Evolutionary conservation across 2,888 invertebrate genomes (phyloP).

Genomic region (Cordilura impudica): DNA sequence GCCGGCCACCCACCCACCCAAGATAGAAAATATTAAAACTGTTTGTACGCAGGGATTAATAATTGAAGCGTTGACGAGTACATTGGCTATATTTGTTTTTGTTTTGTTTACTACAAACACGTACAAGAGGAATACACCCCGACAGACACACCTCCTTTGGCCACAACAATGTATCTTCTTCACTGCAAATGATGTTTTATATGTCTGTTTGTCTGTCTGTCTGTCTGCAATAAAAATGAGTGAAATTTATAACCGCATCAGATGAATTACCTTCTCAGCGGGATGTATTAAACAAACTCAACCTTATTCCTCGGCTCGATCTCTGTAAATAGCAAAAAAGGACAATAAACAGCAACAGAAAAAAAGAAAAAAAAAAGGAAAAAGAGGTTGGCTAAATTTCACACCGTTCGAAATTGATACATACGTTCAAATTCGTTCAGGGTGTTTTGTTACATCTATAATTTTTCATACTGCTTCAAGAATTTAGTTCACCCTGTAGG

Average conservation of each 20-base stretch:
- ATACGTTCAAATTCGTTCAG: conserved; percentile 71
- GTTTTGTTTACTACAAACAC: conserved; percentile 71
- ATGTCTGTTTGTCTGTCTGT: conserved; percentile 65
- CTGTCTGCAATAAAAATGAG: conserved; percentile 50
- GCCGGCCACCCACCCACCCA: conserved; percentile 31
- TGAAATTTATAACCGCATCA: conserved; percentile 76
- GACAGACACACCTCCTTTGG: conserved; percentile 60
- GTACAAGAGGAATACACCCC: conserved; percentile 57
- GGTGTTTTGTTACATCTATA: conserved; percentile 65
- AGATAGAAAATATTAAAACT: not conserved
- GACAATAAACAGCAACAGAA: conserved; percentile 2
- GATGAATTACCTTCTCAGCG: conserved; percentile 73
- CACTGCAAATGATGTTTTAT: conserved; percentile 76
- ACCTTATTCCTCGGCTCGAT: conserved; percentile 10
- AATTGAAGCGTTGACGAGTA: conserved; percentile 63
- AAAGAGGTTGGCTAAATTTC: conserved; percentile 57
- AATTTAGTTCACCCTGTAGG: conserved; percentile 20
- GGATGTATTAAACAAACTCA: conserved; percentile 65
- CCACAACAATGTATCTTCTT: conserved; percentile 46
- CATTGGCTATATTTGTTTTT: conserved; percentile 66
- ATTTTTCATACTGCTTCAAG: not conserved
- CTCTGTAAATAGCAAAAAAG: conserved; percentile 20
- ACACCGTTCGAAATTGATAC: conserved; percentile 62
- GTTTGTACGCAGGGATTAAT: conserved; percentile 53
- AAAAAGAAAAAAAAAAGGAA: not conserved